Base-by-base conservation (phyloP, 2,888 invertebrate genomes). In the Hesperia comma region DNA sequence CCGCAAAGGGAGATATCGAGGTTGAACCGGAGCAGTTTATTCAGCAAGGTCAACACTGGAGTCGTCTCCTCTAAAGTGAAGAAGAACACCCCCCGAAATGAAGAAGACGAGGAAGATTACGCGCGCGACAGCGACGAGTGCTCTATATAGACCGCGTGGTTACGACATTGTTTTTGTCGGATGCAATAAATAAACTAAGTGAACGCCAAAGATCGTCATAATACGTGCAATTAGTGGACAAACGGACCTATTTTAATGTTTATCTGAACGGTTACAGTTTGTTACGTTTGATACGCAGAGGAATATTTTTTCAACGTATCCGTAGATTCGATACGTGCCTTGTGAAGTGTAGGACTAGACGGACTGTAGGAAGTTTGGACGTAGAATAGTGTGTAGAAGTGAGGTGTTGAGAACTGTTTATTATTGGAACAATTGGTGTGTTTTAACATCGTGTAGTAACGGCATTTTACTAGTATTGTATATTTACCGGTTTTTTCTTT, bases 121-220 rank as follows among this genome's bases (percentile, higher is more conserved):
- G 93, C 93, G 49, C 84, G 92, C 15, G 94, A 94, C 77, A 94
- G 94, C 77, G 94, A 94, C 80, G 94, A 94, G 80, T 94, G 94
- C 82, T 94, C 94, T 82, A 94, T 94, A 87, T 95, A 90, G 85
- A 80, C 63, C 70, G 63, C 73, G 69, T 71, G 70, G 63, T 64
- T 43, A 61, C 51, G 57, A 71, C 62, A 71, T 75, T 76, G 74
- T 75, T 75, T 76, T 68, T 68, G 72, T 79, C 72, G 69, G 71
- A 67, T 74, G 74, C 76, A 75, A 72, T 77, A 64, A 72, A 68
- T 66, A 70, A 75, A 72, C 75, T 75, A 76, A 81, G 80, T 85
- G 83, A 81, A 87, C 86, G 84, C 89, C 89, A 90, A 90, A 90
- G 89, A 90, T 84, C 78, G 71, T 78, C 77, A 76, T 74, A 57